phyloP scores from a whole-genome alignment of 92 coral and sea anemone species.

The Heteractis magnifica region DNA sequence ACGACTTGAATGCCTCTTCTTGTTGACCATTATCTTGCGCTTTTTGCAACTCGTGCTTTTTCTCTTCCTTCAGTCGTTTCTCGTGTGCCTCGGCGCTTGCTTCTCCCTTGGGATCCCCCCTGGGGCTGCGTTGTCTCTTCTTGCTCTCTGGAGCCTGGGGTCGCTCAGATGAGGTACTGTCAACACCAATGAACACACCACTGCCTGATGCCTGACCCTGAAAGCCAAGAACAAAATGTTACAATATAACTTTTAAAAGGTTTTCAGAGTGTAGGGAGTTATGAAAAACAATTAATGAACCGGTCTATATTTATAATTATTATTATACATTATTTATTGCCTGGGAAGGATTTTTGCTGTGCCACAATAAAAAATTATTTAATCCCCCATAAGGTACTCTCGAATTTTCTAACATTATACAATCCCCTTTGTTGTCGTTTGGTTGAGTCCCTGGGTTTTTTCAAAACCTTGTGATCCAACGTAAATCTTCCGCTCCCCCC shows the following conservation, averaged over 20 bases:
- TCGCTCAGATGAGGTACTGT: slow-evolving; percentile 45
- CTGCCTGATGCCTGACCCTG: slow-evolving; percentile 33
- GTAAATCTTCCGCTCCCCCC: too few relatives aligned
- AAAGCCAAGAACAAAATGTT: background rate
- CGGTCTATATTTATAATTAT: too few relatives aligned
- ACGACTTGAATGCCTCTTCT: slow-evolving; percentile 80
- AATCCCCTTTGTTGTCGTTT: too few relatives aligned
- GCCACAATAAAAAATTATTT: too few relatives aligned
- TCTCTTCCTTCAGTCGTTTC: slow-evolving; percentile 76
- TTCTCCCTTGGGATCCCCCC: slow-evolving; percentile 63
- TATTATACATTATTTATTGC: too few relatives aligned
- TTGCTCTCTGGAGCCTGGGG: slow-evolving; percentile 48
- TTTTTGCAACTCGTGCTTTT: slow-evolving; percentile 71
- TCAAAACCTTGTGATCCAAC: too few relatives aligned
- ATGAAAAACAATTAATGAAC: background rate
- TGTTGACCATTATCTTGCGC: slow-evolving; percentile 69
- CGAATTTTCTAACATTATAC: too few relatives aligned
- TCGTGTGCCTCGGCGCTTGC: slow-evolving; percentile 49
- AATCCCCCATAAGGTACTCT: too few relatives aligned
- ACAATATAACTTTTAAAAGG: too few relatives aligned
- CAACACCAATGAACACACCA: slow-evolving; percentile 39
- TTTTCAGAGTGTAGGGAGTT: too few relatives aligned
- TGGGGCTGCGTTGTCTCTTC: slow-evolving; percentile 81
- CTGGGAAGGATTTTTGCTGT: too few relatives aligned
- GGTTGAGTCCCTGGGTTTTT: too few relatives aligned